Conservation (phyloP, 2,797 vertebrate genomes). For the Buphagus erythrorhynchus region DNA sequence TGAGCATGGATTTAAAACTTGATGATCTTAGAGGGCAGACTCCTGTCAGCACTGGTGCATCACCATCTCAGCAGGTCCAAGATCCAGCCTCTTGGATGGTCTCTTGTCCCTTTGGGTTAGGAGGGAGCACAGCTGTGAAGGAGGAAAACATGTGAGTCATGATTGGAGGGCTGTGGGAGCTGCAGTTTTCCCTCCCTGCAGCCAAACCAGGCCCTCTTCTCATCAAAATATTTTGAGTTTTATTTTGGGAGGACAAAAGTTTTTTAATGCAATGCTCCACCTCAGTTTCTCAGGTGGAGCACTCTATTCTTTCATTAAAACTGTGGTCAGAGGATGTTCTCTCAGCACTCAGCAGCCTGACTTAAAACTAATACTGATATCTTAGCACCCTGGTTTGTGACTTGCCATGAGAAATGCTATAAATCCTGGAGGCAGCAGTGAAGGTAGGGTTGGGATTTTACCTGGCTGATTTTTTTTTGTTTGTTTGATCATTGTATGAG, state of each 20-base stretch:
- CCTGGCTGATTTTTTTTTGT: not conserved
- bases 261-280: not conserved
- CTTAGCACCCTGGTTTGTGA: not conserved
- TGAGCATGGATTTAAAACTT: not conserved
- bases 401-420: not conserved
- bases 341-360: not conserved
- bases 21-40: not conserved
- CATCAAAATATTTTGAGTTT: not conserved
- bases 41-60: not conserved
- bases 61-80: not conserved
- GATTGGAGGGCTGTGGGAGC: not conserved
- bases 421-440: not conserved
- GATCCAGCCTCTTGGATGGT: slow-evolving; percentile 29
- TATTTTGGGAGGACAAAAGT: not conserved
- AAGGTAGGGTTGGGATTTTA: not conserved
- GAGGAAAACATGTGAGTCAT: slow-evolving; percentile 72
- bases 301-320: not conserved
- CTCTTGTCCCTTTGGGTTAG: slow-evolving; percentile 47
- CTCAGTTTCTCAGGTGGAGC: not conserved
- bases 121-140: slow-evolving; percentile 73
- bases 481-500: not conserved
- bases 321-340: not conserved
- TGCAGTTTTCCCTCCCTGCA: slow-evolving; percentile 28
- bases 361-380: not conserved
- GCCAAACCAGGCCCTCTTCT: not conserved